Evolutionary conservation across 1,140 invertebrate genomes (phyloP).

Genomic region (Helicoverpa armigera): DNA sequence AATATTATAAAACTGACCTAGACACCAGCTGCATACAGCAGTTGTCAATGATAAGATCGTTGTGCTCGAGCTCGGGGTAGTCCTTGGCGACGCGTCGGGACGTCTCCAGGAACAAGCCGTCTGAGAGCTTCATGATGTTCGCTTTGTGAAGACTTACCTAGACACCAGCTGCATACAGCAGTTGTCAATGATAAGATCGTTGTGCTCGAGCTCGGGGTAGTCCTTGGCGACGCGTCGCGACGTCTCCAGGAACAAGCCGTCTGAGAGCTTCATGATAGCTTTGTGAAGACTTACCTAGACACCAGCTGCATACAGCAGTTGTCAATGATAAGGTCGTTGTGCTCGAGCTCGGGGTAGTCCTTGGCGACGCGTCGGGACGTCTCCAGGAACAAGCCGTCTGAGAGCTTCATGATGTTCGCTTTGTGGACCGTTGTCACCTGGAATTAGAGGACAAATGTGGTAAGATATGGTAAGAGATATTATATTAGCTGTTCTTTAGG

Average conservation of each 20-base stretch:
- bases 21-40: constrained; percentile 99
- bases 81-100: constrained; percentile 96
- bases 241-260: constrained; percentile 97
- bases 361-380: constrained; percentile 95
- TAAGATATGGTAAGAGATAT: too few relatives aligned
- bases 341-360: constrained; percentile 98
- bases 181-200: constrained; percentile 99
- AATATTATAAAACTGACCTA: too few relatives aligned
- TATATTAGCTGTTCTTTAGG: too few relatives aligned
- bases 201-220: constrained; percentile 98
- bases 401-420: constrained; percentile 99
- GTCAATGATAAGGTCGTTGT: constrained; percentile 99
- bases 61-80: constrained; percentile 98
- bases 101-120: constrained; percentile 97
- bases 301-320: constrained; percentile 99
- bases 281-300: constrained; percentile 96
- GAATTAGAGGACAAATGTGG: constrained; percentile 35
- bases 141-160: constrained; percentile 97
- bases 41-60: constrained; percentile 99
- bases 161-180: constrained; percentile 99
- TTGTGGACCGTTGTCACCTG: constrained; percentile 97
- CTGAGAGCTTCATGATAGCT: constrained; percentile 99
- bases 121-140: constrained; percentile 99
- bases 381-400: constrained; percentile 98
- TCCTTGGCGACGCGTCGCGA: constrained; percentile 96